Conservation (phyloP, 2,888 invertebrate species). For the Timema podura region DNA sequence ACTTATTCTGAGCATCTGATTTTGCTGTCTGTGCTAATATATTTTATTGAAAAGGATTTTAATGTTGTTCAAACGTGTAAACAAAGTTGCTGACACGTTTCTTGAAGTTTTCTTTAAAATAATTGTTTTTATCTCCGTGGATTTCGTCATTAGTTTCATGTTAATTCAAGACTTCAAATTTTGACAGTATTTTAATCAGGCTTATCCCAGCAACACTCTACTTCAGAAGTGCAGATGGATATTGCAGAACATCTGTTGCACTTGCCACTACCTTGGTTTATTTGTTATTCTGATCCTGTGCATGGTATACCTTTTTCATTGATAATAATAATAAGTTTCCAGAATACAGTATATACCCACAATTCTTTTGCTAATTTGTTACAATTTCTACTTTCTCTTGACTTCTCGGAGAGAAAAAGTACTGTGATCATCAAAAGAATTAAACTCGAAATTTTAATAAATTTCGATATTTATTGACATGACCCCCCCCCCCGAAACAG, state of each 20-base stretch:
- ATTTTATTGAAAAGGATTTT: constrained; percentile 7
- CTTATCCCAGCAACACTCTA: not conserved
- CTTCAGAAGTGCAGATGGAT: constrained; percentile 13
- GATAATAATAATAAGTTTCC: too few species aligned
- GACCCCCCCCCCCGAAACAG: too few species aligned
- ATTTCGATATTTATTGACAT: too few species aligned
- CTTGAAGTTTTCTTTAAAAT: too few species aligned
- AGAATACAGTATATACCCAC: too few species aligned
- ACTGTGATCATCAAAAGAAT: too few species aligned
- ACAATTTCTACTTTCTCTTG: too few species aligned
- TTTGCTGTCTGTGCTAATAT: not conserved
- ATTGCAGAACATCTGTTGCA: not conserved
- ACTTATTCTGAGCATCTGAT: constrained; percentile 4
- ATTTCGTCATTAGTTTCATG: not conserved
- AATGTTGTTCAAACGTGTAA: too few species aligned
- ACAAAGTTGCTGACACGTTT: too few species aligned
- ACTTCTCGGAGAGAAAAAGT: too few species aligned
- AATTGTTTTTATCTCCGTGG: not conserved
- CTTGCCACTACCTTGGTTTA: constrained; percentile 1
- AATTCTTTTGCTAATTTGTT: too few species aligned
- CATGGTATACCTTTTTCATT: not conserved
- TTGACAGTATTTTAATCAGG: not conserved
- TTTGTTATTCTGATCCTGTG: constrained; percentile 7
- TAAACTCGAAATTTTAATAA: too few species aligned
- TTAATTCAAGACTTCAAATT: not conserved